Base-by-base conservation (phyloP, 1,140 invertebrate species). In the Drosophila guanche region DNA sequence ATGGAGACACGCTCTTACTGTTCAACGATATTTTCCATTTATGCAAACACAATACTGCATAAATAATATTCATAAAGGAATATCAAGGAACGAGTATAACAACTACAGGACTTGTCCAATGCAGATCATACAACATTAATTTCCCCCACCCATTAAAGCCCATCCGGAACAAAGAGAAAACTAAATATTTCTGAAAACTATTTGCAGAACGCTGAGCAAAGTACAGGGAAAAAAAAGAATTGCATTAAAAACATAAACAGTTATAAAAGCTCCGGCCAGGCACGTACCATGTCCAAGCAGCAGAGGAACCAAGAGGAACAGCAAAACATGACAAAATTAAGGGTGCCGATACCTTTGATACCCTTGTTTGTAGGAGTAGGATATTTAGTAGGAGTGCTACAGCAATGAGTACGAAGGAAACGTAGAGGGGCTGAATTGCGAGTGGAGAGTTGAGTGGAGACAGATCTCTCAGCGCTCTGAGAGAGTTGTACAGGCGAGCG, bases 1-100 rank as follows among this genome's bases (percentile, higher is more conserved):
- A 95, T 77, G 95, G 93, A 81, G 95, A 94, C 69, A 95, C 95
- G 6, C 20, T 45, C 16, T 16, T 6, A 10, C 0, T 10, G n/a
- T 7, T 8, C 1, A 4, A 5, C 23, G 7, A 53, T 10, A 54
- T 42, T 37, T 2, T 10, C 3, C 25, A 12, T 2, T 45, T 4
- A 81, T 95, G 95, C 70, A 96, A 98, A 80, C 97, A 98, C 92
- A 95, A 98, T 5, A 2, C 14, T 14, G 14, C 47, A 42, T 53
- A 52, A 67, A 51, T 29, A 14, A 20, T 3, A 12, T 12, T 12
- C 2, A 12, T n/a, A 23, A 22, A n/a, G 33, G n/a, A 8, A 20
- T 22, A 42, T 12, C 16, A 20, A 20, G 16, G 16, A 66, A 40
- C 51, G 25, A 50, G 5, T 47, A 45, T 14, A 57, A 7, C 29